Evolutionary conservation across 2,888 invertebrate species (phyloP), one percentile per base, ranked within the genome.

Genomic region (Monopis laevigella): DNA sequence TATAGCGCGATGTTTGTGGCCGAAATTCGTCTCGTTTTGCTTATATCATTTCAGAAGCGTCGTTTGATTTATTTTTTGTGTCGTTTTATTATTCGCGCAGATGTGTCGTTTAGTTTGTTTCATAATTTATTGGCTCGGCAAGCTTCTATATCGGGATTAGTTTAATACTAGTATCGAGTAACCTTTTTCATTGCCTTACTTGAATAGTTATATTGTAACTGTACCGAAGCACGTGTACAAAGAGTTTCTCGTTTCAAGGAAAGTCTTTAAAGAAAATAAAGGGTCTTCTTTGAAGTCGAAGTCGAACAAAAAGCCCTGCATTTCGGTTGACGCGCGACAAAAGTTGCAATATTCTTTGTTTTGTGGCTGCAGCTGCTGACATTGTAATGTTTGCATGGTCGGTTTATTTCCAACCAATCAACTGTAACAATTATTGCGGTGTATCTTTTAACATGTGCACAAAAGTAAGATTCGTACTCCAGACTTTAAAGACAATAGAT

Each of bases 1-100:
- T 71, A 73, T 77, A 77, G 70, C 64, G 66, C 68, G 63, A 69
- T 70, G 68, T 61, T 26, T 65, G 70, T 70, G 70, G 68, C 67
- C 65, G 57, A 41, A 53, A 51, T 71, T 74, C 74, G 74, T 66
- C 56, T 26, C 51, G 68, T 74, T 70, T 74, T 61, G 69, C 72
- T 17, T 14, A 17, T 32, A 16, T 32, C 17, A 32, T 32, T 17
- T 17, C 57, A 52, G 45, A 51, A 52, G 41, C 56, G 17, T 11
- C 51, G 65, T 61, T 64, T 73, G 74, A 72, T 75, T 71, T 71
- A 67, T 74, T 75, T 73, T 63, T 63, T 63, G 14, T 34, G 16
- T 21, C n/a, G 10, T 38, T 21, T 27, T 27, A 14, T 11, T 27
- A n/a, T 13, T 21, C 11, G 24, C 26, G 39, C 16, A 16, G 26